These are phyloP conservation scores for Steromphala cineraria DNA, from an alignment of 2,888 invertebrate genomes.

Conservation along the genomic window DNA sequence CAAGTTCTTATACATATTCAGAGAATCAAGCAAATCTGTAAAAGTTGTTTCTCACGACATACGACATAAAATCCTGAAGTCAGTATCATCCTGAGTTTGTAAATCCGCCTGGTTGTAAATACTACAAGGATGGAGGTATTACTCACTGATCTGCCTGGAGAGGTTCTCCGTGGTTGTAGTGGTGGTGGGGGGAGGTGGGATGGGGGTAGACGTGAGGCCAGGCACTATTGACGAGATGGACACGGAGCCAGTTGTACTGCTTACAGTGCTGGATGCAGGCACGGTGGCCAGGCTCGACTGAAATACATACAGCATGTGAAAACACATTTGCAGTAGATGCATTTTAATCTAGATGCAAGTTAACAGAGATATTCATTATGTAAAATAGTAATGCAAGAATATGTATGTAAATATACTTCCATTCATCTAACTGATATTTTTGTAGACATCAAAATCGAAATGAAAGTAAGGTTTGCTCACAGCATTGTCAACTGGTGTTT, in stretches of 20 bases:
- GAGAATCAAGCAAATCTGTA: too few relatives aligned
- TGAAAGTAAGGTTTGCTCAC: neutral
- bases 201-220: neutral
- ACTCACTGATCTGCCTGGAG: constrained; percentile 35
- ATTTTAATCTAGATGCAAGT: too few relatives aligned
- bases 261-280: neutral
- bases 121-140: neutral
- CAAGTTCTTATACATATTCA: too few relatives aligned
- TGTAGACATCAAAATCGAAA: neutral
- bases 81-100: too few relatives aligned
- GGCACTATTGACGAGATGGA: neutral
- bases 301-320: too few relatives aligned
- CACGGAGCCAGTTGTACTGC: neutral
- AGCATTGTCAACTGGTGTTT: neutral
- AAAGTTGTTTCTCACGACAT: too few relatives aligned
- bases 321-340: too few relatives aligned
- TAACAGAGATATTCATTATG: too few relatives aligned
- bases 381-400: neutral
- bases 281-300: too few relatives aligned
- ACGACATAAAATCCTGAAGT: too few relatives aligned
- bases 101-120: too few relatives aligned
- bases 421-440: neutral
- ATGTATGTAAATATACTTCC: neutral
- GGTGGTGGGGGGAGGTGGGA: constrained; percentile 15
- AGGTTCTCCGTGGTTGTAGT: constrained; percentile 26